Conservation (phyloP, 2,113 vertebrate species). For the Apteryx mantelli region DNA sequence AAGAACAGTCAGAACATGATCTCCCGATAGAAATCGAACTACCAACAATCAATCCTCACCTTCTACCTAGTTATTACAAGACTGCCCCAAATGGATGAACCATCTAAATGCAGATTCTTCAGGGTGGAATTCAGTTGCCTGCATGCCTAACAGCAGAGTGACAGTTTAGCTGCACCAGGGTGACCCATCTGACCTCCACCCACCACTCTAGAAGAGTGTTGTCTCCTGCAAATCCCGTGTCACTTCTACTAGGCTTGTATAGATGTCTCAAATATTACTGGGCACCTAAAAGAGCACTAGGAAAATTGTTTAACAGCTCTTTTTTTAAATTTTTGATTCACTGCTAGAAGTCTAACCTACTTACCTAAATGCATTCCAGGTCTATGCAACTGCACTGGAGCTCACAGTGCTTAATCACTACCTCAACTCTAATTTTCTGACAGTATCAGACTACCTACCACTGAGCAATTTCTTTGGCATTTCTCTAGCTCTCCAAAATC, state of each 20-base stretch:
- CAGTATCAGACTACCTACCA: neutral
- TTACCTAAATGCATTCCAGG: neutral
- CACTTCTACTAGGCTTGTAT: neutral
- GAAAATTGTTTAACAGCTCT: neutral
- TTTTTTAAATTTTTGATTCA: neutral
- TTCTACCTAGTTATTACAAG: neutral
- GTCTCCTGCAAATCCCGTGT: neutral
- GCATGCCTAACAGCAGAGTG: neutral
- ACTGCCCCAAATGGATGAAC: neutral
- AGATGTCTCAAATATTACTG: neutral
- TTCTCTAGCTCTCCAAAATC: neutral
- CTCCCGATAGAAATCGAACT: neutral
- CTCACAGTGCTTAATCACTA: neutral
- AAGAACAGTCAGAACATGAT: neutral
- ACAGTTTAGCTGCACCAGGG: slow-evolving; percentile 2
- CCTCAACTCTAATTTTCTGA: neutral
- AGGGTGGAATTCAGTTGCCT: neutral
- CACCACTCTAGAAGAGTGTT: neutral
- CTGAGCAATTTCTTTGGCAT: neutral
- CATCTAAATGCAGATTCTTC: neutral
- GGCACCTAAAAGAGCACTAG: neutral
- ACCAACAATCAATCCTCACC: neutral
- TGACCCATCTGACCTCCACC: neutral
- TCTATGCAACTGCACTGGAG: neutral
- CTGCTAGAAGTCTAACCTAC: neutral